These are phyloP conservation scores for Lordiphosa andalusiaca DNA, from an alignment of 2,888 invertebrate species.

Conservation along the genomic window DNA sequence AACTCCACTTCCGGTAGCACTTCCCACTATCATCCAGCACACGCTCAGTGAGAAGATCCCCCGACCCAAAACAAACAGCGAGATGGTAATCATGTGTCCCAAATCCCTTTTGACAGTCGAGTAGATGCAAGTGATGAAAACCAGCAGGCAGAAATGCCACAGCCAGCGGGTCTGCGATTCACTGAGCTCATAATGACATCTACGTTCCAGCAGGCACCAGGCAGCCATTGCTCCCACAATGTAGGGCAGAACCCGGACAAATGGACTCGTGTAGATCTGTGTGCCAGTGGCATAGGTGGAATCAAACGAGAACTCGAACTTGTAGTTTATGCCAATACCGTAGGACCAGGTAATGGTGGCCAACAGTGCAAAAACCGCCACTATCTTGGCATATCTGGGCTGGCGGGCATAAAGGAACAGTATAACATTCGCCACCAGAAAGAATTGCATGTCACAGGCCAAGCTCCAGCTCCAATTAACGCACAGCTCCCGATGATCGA, in stretches of 20 bases:
- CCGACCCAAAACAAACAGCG: slow-evolving; percentile 82
- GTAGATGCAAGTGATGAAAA: slow-evolving; percentile 75
- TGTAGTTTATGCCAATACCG: slow-evolving; percentile 63
- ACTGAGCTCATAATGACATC: slow-evolving; percentile 63
- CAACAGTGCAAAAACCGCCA: slow-evolving; percentile 45
- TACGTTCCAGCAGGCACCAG: slow-evolving; percentile 78
- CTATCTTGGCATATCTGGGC: slow-evolving; percentile 59
- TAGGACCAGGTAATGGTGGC: slow-evolving; percentile 75
- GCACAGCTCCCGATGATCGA: slow-evolving; percentile 77
- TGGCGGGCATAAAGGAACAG: slow-evolving; percentile 78
- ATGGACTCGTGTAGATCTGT: slow-evolving; percentile 81
- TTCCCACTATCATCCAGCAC: slow-evolving; percentile 83
- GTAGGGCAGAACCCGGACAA: slow-evolving; percentile 82
- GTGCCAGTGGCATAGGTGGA: slow-evolving; percentile 76
- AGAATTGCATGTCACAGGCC: slow-evolving; percentile 81
- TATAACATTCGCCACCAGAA: slow-evolving; percentile 74
- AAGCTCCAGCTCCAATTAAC: slow-evolving; percentile 81
- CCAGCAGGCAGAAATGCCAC: slow-evolving; percentile 75
- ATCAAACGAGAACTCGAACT: slow-evolving; percentile 78
- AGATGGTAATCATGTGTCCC: slow-evolving; percentile 80
- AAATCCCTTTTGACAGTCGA: slow-evolving; percentile 79
- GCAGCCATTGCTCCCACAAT: slow-evolving; percentile 81
- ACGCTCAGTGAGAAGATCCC: slow-evolving; percentile 82
- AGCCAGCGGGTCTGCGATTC: slow-evolving; percentile 64
- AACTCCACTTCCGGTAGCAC: slow-evolving; percentile 81